Evolutionary conservation across 2,113 vertebrate species (phyloP).

Genomic region (Andinoacara biseriatus): DNA sequence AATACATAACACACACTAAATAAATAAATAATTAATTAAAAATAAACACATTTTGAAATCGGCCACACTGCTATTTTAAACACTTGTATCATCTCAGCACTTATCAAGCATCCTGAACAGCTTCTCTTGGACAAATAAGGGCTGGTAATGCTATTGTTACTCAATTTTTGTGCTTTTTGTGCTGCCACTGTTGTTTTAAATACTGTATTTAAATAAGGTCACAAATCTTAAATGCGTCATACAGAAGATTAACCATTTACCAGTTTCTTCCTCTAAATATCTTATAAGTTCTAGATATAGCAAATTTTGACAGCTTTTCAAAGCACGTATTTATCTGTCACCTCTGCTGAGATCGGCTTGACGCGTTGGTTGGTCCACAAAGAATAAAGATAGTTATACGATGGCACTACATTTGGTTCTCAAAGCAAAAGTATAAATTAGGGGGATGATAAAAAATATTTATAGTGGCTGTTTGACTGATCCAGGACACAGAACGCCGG

Average conservation of each 20-base stretch:
- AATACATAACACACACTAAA: not conserved
- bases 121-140: too few species aligned
- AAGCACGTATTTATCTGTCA: not conserved
- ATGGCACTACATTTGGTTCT: not conserved
- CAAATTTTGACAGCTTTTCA: not conserved
- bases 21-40: not conserved
- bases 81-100: too few species aligned
- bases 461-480: not conserved
- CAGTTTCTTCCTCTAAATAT: not conserved
- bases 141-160: too few species aligned
- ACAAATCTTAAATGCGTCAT: not conserved
- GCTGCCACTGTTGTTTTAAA: too few species aligned
- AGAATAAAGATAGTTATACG: not conserved
- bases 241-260: not conserved
- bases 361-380: not conserved
- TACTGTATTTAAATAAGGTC: not conserved
- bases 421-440: not conserved
- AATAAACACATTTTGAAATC: not conserved
- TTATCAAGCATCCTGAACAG: too few species aligned
- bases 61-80: not conserved
- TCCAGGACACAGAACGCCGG: not conserved
- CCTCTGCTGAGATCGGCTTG: not conserved
- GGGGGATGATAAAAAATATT: not conserved
- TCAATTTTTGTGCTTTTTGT: too few species aligned
- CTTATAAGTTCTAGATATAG: not conserved